Percentiles rank a stretch among this genome's conserved stretches.
Evolutionary conservation across 2,888 invertebrate genomes (phyloP).

Genomic region (Ypsolopha scabrella): DNA sequence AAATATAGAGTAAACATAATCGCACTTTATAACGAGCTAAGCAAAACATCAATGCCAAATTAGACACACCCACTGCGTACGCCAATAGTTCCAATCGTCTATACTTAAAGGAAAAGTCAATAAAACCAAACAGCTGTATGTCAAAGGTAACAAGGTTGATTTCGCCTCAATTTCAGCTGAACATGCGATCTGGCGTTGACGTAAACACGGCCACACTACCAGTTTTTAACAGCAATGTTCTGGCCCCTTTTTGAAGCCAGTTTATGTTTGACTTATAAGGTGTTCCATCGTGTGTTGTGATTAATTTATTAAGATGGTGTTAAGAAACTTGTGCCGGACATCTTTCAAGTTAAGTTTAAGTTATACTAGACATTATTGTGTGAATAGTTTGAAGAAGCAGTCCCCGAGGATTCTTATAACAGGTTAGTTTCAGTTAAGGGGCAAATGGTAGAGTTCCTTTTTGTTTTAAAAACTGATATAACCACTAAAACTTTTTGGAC

Average conservation of each 20-base stretch:
- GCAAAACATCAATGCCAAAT: not conserved
- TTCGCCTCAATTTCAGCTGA: constrained; percentile 12
- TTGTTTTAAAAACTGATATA: no score
- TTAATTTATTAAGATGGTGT: constrained; percentile 25
- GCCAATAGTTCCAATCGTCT: not conserved
- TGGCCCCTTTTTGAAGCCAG: constrained; percentile 26
- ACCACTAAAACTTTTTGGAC: no score
- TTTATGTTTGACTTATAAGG: constrained; percentile 33
- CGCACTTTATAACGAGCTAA: no score
- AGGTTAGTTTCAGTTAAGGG: constrained; percentile 43
- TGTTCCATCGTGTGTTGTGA: constrained; percentile 31
- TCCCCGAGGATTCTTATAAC: constrained; percentile 71
- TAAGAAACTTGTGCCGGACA: constrained; percentile 34
- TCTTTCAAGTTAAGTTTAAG: constrained; percentile 21
- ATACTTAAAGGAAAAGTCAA: not conserved
- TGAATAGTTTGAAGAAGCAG: constrained; percentile 24
- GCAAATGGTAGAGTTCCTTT: no score
- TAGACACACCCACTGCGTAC: constrained; percentile 32
- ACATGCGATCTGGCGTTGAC: constrained; percentile 9
- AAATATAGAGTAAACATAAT: no score
- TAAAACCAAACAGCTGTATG: not conserved
- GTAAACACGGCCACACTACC: constrained; percentile 23
- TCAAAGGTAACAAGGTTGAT: constrained; percentile 16
- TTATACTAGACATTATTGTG: constrained; percentile 33
- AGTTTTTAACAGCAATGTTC: constrained; percentile 32